Base-by-base conservation (phyloP, 2,888 invertebrate genomes). In the Sceliomorpha sp. region DNA sequence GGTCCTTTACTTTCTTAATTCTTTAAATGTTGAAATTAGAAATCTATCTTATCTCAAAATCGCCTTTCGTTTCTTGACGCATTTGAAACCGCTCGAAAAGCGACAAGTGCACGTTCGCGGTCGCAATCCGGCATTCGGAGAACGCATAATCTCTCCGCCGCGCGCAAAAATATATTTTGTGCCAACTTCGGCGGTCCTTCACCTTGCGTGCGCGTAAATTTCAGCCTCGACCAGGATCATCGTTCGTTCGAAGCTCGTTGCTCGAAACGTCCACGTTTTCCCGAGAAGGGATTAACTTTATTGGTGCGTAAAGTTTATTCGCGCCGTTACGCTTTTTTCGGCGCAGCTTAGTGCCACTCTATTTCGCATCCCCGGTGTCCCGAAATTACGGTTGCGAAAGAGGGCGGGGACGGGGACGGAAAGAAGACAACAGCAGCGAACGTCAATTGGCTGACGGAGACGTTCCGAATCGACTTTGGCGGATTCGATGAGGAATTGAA, bases 171-270 rank as follows among this genome's bases (percentile, higher is more conserved):
- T 34, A 51, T 40, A 59, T 53, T 59, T 39, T 24, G 8, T 31
- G 45, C 15, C 40, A 44, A 51, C 24, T 9, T 10, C 15, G 32
- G 32, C 37, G 37, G 37, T 37, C 15, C 15, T 37, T 37, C 37
- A 37, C 37, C 37, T 14, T 15, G 37, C 34, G 34, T 12, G 45
- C 44, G 39, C 51, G 45, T 45, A 37, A 37, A 37, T 14, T 37
- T 37, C 7, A 37, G 37, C 5, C 5, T 20, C 20, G 20, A 5
- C 20, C 51, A 42, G 31, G 48, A 31, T 44, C 47, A 48, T 50
- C 47, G 56, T 50, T 45, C 34, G 12, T n/a, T 56, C 29, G 66
- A 45, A 59, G 58, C 58, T 51, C 53, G 66, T 31, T 32, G 45
- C 45, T 29, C 32, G 31, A 31, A 10, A 10, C 32, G 31, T 29